Evolutionary conservation across 2,888 invertebrate genomes (phyloP).

Genomic region (Gisinianus flammeolus): DNA sequence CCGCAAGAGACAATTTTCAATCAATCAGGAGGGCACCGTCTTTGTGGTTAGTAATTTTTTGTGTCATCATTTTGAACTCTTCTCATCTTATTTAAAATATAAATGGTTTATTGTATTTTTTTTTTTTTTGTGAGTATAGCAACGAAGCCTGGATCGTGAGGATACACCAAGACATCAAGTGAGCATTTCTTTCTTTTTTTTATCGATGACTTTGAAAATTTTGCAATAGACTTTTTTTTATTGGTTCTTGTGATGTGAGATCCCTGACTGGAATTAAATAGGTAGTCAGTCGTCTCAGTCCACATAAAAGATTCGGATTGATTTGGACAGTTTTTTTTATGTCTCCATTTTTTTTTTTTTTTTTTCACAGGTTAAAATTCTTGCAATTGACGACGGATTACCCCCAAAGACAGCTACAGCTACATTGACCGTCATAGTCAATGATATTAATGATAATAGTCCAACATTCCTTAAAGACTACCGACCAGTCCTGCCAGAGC

Average conservation of each 20-base stretch:
- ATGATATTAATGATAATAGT: slow-evolving; percentile 84
- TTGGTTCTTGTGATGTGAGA: slow-evolving; percentile 2
- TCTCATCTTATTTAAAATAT: too few species aligned
- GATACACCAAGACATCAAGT: slow-evolving; percentile 90
- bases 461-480: slow-evolving; percentile 92
- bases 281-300: not conserved
- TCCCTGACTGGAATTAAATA: slow-evolving; percentile 9
- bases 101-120: too few species aligned
- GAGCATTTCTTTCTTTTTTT: slow-evolving; percentile 1
- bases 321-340: not conserved
- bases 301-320: not conserved
- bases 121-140: too few species aligned
- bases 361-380: slow-evolving; percentile 75
- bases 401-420: slow-evolving; percentile 94
- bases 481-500: slow-evolving; percentile 89
- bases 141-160: slow-evolving; percentile 89
- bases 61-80: too few species aligned
- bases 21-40: slow-evolving; percentile 93
- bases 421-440: slow-evolving; percentile 87
- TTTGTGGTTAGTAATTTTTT: too few species aligned
- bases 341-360: not conserved
- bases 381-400: slow-evolving; percentile 92
- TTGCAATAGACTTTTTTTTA: not conserved
- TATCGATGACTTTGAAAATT: not conserved
- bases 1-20: slow-evolving; percentile 89